Evolutionary conservation across 2,888 invertebrate genomes (phyloP), one percentile per base, ranked within the genome.

Genomic region (Anthophora plumipes): DNA sequence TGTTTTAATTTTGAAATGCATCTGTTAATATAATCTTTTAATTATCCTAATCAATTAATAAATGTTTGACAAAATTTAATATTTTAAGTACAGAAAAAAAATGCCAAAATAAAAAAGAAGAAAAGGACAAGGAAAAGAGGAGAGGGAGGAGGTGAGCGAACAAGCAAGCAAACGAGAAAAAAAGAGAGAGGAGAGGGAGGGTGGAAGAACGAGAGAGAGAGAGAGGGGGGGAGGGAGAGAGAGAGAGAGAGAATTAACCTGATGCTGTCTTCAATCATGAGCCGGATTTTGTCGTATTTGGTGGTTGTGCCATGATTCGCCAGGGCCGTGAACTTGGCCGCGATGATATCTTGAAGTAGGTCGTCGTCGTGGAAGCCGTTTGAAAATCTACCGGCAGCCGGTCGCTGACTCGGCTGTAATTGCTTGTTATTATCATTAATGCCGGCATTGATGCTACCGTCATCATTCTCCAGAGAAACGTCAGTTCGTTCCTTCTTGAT

Each of bases 191-290:
- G 12, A 31, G 43, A 54, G 50, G 52, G 50, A 46, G 52, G 41
- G 11, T 9, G 46, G 20, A 37, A 12, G 41, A 61, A 41, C 9
- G 54, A n/a, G 22, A 12, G 12, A 52, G 20, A n/a, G 17, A 52
- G 31, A 20, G 25, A 60, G 50, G 60, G 48, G 17, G 41, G 50
- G 22, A 46, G 37, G 37, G 14, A 60, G 22, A 52, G 8, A 46
- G 22, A 57, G 39, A 68, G 48, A 20, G 43, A 52, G 22, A 63
- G 48, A 79, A 72, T 90, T 79, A 94, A 95, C 96, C 95, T 95
- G 91, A 95, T 94, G 90, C 95, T 95, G 91, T 95, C 95, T 91
- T 96, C 95, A 86, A 96, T 95, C 92, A 95, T 95, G 91, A 95
- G 95, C 88, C 95, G 95, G 94, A 95, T 95, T 79, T 93, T 93